phyloP scores from a whole-genome alignment of 2,888 invertebrate genomes.

The Tethea ocularis region DNA sequence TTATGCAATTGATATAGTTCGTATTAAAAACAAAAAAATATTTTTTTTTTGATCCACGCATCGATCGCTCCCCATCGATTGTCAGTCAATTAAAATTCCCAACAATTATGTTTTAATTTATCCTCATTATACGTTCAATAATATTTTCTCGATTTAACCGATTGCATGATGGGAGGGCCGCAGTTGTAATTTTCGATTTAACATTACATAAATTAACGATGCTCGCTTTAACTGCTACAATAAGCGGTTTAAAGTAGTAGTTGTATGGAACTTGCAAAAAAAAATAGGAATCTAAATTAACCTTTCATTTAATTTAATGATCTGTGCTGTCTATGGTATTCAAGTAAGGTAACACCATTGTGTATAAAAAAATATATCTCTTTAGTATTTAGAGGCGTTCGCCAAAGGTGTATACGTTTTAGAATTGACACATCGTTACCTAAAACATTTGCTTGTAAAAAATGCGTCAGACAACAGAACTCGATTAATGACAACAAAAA shows the following conservation, averaged over 20 bases:
- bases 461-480: conserved; percentile 38
- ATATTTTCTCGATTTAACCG: conserved; percentile 50
- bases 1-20: conserved; percentile 5
- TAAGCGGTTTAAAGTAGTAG: conserved; percentile 21
- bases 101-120: conserved; percentile 62
- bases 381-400: background rate
- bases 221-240: conserved; percentile 23
- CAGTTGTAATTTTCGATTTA: conserved; percentile 41
- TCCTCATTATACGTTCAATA: conserved; percentile 56
- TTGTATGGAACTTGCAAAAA: background rate
- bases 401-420: background rate
- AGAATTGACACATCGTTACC: conserved; percentile 12
- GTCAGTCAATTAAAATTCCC: conserved; percentile 71
- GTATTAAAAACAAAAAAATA: conserved; percentile 28
- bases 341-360: background rate
- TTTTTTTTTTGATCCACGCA: conserved; percentile 42
- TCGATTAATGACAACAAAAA: conserved; percentile 61
- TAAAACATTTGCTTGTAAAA: conserved; percentile 25
- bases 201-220: conserved; percentile 33
- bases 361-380: background rate
- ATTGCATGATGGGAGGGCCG: conserved; percentile 36
- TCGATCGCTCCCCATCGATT: conserved; percentile 49
- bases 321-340: background rate
- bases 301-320: background rate
- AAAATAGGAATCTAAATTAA: background rate